phyloP scores from a whole-genome alignment of 2,888 invertebrate species.

The Diploptera punctata region DNA sequence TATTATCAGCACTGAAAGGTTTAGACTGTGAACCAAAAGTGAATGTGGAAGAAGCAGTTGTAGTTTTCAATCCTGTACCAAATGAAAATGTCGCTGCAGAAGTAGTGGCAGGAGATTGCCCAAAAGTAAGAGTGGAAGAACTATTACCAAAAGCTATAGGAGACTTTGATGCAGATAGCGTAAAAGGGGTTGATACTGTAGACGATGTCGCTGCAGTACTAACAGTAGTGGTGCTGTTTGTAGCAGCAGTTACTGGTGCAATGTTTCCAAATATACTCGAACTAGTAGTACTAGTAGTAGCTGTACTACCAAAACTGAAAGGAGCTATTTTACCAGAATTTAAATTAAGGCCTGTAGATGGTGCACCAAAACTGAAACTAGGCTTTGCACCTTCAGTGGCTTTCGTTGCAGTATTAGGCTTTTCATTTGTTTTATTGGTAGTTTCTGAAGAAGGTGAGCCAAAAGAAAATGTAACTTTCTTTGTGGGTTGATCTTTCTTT shows the following conservation, averaged over 20 bases:
- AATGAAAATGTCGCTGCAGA: neutral
- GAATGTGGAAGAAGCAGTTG: neutral
- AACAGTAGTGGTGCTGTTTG: neutral
- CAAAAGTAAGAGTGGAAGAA: neutral
- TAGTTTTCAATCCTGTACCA: constrained; percentile 12
- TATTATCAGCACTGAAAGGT: neutral
- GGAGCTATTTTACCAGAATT: neutral
- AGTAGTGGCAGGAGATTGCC: neutral
- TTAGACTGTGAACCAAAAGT: neutral
- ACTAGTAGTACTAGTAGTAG: too few species aligned
- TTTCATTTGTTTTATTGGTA: neutral
- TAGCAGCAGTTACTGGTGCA: neutral
- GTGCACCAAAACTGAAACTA: neutral
- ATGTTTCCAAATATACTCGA: neutral
- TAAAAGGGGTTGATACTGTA: neutral
- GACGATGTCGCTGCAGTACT: neutral
- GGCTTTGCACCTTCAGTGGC: neutral
- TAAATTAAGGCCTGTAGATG: neutral
- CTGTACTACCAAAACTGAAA: neutral
- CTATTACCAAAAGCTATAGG: constrained; percentile 12
- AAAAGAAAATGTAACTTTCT: neutral
- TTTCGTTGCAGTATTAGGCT: constrained; percentile 12
- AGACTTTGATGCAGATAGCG: neutral
- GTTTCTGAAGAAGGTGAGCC: too few species aligned
- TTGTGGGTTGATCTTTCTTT: neutral